Base-by-base conservation (phyloP, 1,140 invertebrate genomes). In the Aphis craccivora region DNA sequence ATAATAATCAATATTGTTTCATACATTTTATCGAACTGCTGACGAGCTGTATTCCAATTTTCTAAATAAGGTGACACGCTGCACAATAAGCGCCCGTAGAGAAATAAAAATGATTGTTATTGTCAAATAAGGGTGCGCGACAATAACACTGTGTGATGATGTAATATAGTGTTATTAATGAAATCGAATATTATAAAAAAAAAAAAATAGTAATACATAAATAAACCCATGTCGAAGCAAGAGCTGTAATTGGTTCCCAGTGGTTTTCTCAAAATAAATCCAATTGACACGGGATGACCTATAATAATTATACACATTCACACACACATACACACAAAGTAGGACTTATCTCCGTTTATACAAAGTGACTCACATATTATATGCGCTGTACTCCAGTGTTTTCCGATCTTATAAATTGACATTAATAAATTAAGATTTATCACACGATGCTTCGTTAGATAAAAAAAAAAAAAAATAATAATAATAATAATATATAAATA, bases 251-350 rank as follows among this genome's bases (percentile, higher is more conserved):
- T 93, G 81, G 48, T 93, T 93, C 81, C 48, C 91, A 93, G 43
- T 93, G 35, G 48, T 93, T 93, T 93, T 83, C 76, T 86, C 48
- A 30, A 93, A 93, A 93, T 45, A 93, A 93, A 93, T 93, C 67
- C 48, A 93, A 93, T 93, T 93, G 91, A 93, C 91, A 93, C 81
- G 48, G 25, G 48, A 53, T 55, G 91, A 93, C 91, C 91, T 93
- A 86, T 25, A 83, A 93, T 86, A 86, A 86, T 93, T 83, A 81
- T 5, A 43, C 37, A 43, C 23, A 25, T 40, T 51, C 35, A 25
- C n/a, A 22, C 30, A 84, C 37, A 84, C 81, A 40, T 40, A 45
- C 84, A 30, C 86, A 45, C 86, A 23, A 45, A 81, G n/a, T 37
- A 9, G 35, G 48, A 92, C 91, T 92, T 92, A 92, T 92, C 91